These are phyloP conservation scores for Melanerpes formicivorus DNA, from an alignment of 2,113 vertebrate genomes.

Conservation along the genomic window DNA sequence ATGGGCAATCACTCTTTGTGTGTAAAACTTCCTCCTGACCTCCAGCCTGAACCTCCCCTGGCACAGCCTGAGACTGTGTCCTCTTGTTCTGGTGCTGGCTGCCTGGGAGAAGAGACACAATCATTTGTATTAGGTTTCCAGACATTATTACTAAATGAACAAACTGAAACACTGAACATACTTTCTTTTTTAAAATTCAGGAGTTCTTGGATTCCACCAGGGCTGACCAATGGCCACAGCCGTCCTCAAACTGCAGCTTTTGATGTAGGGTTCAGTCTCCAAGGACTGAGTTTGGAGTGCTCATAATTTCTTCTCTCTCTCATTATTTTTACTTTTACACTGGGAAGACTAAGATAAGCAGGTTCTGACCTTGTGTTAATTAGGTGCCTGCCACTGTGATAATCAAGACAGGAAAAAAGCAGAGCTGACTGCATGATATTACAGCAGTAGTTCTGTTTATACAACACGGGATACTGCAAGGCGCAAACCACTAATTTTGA, in stretches of 20 bases:
- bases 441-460: neutral
- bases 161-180: neutral
- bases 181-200: neutral
- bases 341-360: neutral
- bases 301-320: neutral
- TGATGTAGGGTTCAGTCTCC: neutral
- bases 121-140: neutral
- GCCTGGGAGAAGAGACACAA: neutral
- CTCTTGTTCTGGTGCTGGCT: too few species aligned
- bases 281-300: neutral
- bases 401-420: neutral
- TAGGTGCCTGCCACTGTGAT: neutral
- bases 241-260: neutral
- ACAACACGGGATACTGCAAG: neutral
- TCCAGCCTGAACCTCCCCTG: too few species aligned
- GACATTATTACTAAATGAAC: neutral
- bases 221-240: neutral
- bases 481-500: neutral
- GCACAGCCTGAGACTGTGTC: too few species aligned
- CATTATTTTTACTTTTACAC: neutral
- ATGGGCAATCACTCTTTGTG: too few species aligned
- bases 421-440: neutral
- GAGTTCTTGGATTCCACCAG: neutral
- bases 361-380: neutral
- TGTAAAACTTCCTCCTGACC: too few species aligned